Evolutionary conservation across 2,888 invertebrate species (phyloP).

Genomic region (Drymonia ruficornis): DNA sequence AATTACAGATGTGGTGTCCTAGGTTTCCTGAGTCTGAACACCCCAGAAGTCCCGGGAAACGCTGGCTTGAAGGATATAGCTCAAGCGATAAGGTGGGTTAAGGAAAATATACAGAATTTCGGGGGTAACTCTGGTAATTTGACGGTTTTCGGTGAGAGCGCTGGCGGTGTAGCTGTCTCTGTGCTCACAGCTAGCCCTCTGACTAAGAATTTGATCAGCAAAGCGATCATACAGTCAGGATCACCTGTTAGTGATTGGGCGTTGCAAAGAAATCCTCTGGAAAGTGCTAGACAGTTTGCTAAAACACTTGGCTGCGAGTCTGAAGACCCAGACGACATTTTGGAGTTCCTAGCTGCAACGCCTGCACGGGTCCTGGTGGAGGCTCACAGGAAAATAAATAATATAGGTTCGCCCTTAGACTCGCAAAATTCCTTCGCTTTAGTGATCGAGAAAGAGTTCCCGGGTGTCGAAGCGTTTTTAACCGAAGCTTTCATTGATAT

Average conservation of each 20-base stretch:
- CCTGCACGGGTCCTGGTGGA: constrained; percentile 68
- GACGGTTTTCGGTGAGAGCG: constrained; percentile 73
- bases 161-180: constrained; percentile 59
- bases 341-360: constrained; percentile 66
- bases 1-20: constrained; percentile 81
- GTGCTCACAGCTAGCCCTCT: constrained; percentile 69
- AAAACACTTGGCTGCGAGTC: constrained; percentile 64
- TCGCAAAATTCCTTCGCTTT: constrained; percentile 41
- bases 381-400: constrained; percentile 45
- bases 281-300: constrained; percentile 62
- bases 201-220: constrained; percentile 64
- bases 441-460: constrained; percentile 73
- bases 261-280: constrained; percentile 61
- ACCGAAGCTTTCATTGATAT: constrained; percentile 66
- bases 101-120: constrained; percentile 70
- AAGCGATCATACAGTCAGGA: constrained; percentile 73
- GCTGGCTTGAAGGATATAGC: constrained; percentile 75
- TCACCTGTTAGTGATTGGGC: constrained; percentile 52
- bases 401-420: no score
- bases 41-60: constrained; percentile 76
- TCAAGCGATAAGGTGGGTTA: constrained; percentile 71
- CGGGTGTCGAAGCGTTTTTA: constrained; percentile 62
- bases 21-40: constrained; percentile 74
- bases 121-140: constrained; percentile 74
- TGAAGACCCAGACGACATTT: constrained; percentile 59